Percentiles rank a stretch among this genome's conserved stretches.
Evolutionary conservation across 1,140 invertebrate species (phyloP).

Genomic region (Dreissena rostriformis): DNA sequence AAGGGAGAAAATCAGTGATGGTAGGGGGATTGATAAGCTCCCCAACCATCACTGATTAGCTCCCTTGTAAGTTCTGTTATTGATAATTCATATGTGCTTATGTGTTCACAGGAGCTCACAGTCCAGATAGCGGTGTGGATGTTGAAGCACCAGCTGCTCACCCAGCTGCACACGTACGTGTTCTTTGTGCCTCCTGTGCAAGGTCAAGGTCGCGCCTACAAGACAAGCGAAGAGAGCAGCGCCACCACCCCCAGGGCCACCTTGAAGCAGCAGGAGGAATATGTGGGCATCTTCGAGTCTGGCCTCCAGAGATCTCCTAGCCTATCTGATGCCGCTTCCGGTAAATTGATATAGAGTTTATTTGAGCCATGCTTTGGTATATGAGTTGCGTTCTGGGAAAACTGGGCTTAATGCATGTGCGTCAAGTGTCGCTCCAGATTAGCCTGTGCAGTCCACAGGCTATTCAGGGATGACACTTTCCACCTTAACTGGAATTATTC

Average conservation of each 20-base stretch:
- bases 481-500: too few species aligned
- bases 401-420: too few species aligned
- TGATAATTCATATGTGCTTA: not conserved
- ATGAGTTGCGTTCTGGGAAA: too few species aligned
- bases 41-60: too few species aligned
- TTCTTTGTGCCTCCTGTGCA: conserved; percentile 86
- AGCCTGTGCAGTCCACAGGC: too few species aligned
- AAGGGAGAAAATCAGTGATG: too few species aligned
- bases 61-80: too few species aligned
- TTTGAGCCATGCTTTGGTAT: not conserved
- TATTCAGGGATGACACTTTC: too few species aligned
- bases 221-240: conserved; percentile 23
- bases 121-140: conserved; percentile 95
- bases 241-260: conserved; percentile 17
- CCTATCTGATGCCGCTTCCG: conserved; percentile 74
- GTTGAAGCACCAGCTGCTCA: conserved; percentile 91
- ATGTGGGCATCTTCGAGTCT: conserved; percentile 51
- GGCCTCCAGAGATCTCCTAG: conserved; percentile 66
- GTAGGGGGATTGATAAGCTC: too few species aligned
- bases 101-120: conserved; percentile 82
- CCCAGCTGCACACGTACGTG: conserved; percentile 97
- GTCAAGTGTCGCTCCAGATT: too few species aligned
- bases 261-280: conserved; percentile 60
- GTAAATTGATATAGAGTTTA: conserved; percentile 50
- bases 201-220: conserved; percentile 39